Percentiles rank a stretch among this genome's conserved stretches.
These are phyloP conservation scores for Hylyphantes graminicola DNA, from an alignment of 1,140 invertebrate species.

Conservation along the genomic window DNA sequence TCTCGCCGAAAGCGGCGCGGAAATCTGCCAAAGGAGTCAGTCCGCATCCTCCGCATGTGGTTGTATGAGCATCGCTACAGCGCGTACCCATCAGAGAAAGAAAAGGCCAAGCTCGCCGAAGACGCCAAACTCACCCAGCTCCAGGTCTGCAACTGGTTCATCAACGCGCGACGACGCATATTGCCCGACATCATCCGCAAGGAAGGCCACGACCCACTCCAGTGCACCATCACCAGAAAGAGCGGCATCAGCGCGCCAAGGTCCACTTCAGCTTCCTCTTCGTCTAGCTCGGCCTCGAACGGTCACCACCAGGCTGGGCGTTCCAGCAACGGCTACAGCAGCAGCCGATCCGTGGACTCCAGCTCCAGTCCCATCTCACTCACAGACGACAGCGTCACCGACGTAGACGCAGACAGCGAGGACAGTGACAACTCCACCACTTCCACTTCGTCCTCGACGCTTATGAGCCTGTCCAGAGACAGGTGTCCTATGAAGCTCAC, in stretches of 20 bases:
- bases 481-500: conserved; percentile 62
- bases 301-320: too few relatives aligned
- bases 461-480: conserved; percentile 25
- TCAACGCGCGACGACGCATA: conserved; percentile 91
- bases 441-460: conserved; percentile 46
- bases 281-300: conserved; percentile 9
- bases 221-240: conserved; percentile 91
- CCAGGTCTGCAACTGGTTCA: conserved; percentile 97
- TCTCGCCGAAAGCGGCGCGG: conserved; percentile 81
- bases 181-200: conserved; percentile 91
- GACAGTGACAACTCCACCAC: conserved; percentile 48
- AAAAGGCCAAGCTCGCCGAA: conserved; percentile 85
- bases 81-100: conserved; percentile 92
- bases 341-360: conserved; percentile 22
- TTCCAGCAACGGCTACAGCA: not conserved
- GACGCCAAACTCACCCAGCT: conserved; percentile 86
- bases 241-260: conserved; percentile 64
- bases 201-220: conserved; percentile 90
- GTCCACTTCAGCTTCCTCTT: conserved; percentile 64
- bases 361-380: conserved; percentile 28
- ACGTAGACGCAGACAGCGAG: conserved; percentile 53
- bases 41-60: conserved; percentile 92
- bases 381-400: conserved; percentile 57
- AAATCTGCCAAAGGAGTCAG: conserved; percentile 92
- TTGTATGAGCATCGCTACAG: conserved; percentile 93